Evolutionary conservation across 2,113 vertebrate genomes (phyloP).

Genomic region (Misgurnus mizolepis): DNA sequence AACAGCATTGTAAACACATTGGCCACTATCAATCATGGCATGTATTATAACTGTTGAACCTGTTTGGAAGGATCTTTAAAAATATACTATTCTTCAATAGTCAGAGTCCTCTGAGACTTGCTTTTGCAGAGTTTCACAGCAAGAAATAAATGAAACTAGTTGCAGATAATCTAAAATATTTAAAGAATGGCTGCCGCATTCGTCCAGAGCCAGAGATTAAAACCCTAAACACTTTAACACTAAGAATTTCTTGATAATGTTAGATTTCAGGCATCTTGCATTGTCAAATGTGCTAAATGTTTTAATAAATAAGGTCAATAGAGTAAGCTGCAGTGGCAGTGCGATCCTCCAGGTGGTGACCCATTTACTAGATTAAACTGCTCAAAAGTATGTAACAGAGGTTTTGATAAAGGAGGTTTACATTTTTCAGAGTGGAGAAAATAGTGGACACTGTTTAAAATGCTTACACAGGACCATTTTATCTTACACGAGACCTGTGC

Average conservation of each 20-base stretch:
- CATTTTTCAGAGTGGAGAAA: not conserved
- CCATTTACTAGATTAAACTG: not conserved
- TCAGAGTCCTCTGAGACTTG: constrained; percentile 22
- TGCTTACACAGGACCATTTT: not conserved
- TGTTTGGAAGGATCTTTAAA: constrained; percentile 12
- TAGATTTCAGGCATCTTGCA: not conserved
- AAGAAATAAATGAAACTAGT: constrained; percentile 12
- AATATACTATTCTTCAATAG: not conserved
- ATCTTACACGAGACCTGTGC: not conserved
- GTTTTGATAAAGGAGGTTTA: not conserved
- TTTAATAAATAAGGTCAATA: constrained; percentile 23
- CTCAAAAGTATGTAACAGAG: not conserved
- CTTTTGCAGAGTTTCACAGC: constrained; percentile 32
- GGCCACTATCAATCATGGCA: not conserved
- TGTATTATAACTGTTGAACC: not conserved
- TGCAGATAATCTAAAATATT: not conserved
- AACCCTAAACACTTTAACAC: not conserved
- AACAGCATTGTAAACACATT: not conserved
- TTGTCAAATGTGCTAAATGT: constrained; percentile 17
- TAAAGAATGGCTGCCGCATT: not conserved
- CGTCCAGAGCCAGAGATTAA: not conserved
- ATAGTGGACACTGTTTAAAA: not conserved
- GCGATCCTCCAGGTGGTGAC: not conserved
- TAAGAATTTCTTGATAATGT: too few relatives aligned
- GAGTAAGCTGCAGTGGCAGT: constrained; percentile 32